These are phyloP conservation scores for Hypsibius dujardini DNA, from an alignment of 1,140 invertebrate genomes.

Conservation along the genomic window DNA sequence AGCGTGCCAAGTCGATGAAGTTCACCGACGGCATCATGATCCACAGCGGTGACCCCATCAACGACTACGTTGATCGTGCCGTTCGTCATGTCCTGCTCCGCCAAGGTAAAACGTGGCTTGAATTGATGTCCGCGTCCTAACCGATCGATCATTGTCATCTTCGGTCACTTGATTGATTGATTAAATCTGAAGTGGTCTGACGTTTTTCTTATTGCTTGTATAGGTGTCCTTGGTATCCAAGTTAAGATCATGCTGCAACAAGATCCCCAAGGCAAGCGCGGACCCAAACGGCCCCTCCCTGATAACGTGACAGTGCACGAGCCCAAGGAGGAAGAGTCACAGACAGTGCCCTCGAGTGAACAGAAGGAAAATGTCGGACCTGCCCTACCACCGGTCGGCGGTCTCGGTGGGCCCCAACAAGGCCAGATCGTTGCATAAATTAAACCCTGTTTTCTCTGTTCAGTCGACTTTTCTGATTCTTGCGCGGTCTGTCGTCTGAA, in stretches of 20 bases:
- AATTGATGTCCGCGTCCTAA: constrained; percentile 11
- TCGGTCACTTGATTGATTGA: no score
- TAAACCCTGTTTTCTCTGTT: no score
- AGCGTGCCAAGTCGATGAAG: constrained; percentile 99
- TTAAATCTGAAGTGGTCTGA: no score
- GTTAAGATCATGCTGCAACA: constrained; percentile 99
- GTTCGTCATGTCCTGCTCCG: constrained; percentile 88
- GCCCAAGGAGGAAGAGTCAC: constrained; percentile 53
- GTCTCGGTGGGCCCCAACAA: neutral
- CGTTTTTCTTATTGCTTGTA: constrained; percentile 21
- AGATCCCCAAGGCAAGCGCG: constrained; percentile 88
- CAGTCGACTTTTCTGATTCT: no score
- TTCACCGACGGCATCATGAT: constrained; percentile 99
- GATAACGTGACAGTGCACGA: constrained; percentile 88
- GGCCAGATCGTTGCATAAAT: no score
- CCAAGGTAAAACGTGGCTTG: constrained; percentile 48
- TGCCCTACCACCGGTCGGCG: constrained; percentile 23
- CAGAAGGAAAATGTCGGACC: constrained; percentile 29
- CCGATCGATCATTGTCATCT: no score
- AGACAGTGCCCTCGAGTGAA: constrained; percentile 33
- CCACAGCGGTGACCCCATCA: constrained; percentile 93
- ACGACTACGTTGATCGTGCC: constrained; percentile 93
- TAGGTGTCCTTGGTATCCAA: constrained; percentile 66
- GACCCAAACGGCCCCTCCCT: constrained; percentile 86
- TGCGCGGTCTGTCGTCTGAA: no score